Evolutionary conservation across 2,888 invertebrate genomes (phyloP).

Genomic region (Kryphioiulus occultus): DNA sequence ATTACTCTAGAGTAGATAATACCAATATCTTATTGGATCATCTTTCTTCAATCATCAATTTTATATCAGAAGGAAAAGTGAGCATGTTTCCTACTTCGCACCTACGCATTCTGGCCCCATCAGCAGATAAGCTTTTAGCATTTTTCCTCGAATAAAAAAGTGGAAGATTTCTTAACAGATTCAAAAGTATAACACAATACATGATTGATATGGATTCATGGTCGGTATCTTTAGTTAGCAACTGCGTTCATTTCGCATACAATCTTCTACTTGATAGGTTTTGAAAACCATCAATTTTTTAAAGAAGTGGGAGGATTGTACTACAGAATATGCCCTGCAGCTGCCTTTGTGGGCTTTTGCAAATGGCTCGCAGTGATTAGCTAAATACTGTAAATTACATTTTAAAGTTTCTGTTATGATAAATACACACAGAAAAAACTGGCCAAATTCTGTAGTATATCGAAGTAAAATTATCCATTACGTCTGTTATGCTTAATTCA

Average conservation of each 20-base stretch:
- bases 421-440: too few relatives aligned
- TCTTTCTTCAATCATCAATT: constrained; percentile 51
- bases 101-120: constrained; percentile 21
- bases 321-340: too few relatives aligned
- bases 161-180: not conserved
- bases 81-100: constrained; percentile 27
- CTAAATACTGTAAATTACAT: too few relatives aligned
- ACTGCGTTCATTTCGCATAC: not conserved
- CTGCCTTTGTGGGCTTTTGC: too few relatives aligned
- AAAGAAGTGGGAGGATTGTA: not conserved
- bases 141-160: not conserved
- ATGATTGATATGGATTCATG: not conserved
- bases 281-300: not conserved
- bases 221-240: not conserved
- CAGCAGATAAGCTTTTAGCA: constrained; percentile 3
- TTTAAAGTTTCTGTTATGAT: too few relatives aligned
- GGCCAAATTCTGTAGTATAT: too few relatives aligned
- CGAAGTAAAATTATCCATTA: not conserved
- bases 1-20: constrained; percentile 36
- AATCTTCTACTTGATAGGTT: not conserved
- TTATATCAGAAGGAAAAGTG: constrained; percentile 49
- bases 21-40: constrained; percentile 47
- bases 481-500: not conserved
- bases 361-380: too few relatives aligned
- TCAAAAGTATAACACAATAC: not conserved